A percentile compares a stretch with the other conserved stretches of the same genome.
Conservation (phyloP, 2,113 vertebrate genomes). For the Zosterops lateralis region DNA sequence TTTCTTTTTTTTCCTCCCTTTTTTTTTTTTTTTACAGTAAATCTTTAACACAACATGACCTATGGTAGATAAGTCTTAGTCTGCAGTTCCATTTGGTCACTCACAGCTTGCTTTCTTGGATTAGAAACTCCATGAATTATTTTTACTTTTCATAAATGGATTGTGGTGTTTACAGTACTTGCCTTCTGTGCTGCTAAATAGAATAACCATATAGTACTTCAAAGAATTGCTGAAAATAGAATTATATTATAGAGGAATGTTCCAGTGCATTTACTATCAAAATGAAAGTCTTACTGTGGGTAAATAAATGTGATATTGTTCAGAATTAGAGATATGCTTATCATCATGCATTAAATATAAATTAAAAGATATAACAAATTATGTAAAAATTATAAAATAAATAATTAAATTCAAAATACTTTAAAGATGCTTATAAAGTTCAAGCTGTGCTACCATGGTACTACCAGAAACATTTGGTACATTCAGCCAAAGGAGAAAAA, state of each 20-base stretch:
- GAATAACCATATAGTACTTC: neutral
- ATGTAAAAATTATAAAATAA: neutral
- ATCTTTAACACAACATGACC: neutral
- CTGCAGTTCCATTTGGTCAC: slow-evolving; percentile 2
- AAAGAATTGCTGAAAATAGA: slow-evolving; percentile 37
- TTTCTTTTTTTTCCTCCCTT: neutral
- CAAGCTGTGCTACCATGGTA: neutral
- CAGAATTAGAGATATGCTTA: neutral
- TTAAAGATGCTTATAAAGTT: neutral
- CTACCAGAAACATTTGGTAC: neutral
- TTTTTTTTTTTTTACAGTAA: neutral
- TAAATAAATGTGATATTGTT: neutral
- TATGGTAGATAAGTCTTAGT: neutral
- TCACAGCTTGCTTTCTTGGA: neutral
- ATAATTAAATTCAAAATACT: neutral
- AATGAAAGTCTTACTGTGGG: neutral
- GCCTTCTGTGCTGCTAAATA: neutral
- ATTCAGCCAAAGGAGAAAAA: neutral
- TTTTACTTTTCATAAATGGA: slow-evolving; percentile 28
- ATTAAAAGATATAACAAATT: neutral
- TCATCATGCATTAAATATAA: neutral
- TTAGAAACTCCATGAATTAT: slow-evolving; percentile 4
- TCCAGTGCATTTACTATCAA: neutral
- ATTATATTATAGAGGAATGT: neutral
- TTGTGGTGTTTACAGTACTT: slow-evolving; percentile 46